These are phyloP conservation scores for Eudyptes chrysolophus DNA, from an alignment of 2,113 vertebrate genomes.

Conservation along the genomic window DNA sequence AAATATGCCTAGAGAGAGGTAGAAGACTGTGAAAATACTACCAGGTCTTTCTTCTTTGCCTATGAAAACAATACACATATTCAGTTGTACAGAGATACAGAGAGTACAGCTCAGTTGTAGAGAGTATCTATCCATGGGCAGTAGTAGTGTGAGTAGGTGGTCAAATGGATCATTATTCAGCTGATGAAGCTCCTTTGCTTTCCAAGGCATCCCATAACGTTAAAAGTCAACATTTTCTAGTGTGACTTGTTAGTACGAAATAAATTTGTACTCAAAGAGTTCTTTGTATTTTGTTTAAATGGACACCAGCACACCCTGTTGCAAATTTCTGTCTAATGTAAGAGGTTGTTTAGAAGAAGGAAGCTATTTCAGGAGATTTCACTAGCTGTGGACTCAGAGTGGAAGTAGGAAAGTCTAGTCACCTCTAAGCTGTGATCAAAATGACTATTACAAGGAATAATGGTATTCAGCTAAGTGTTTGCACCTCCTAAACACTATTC, in stretches of 20 bases:
- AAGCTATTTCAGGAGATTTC: neutral
- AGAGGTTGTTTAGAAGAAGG: neutral
- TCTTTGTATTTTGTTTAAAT: neutral
- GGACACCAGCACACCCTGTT: neutral
- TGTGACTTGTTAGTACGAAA: neutral
- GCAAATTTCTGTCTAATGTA: neutral
- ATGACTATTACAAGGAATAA: neutral
- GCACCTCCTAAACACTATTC: neutral
- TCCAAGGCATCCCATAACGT: neutral
- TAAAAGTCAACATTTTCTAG: neutral
- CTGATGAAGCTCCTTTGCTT: neutral
- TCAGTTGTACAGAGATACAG: neutral
- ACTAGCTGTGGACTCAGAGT: neutral
- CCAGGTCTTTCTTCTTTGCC: neutral
- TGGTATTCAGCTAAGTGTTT: neutral
- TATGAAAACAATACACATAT: neutral
- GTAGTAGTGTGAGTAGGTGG: neutral
- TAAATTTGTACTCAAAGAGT: neutral
- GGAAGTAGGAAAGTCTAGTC: neutral
- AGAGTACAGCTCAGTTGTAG: neutral
- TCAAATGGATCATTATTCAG: neutral
- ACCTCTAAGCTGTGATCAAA: neutral
- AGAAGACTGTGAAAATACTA: slow-evolving; percentile 18
- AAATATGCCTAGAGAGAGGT: slow-evolving; percentile 82
- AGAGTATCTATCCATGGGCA: neutral